These are phyloP conservation scores for Pocillopora meandrina DNA, from an alignment of 92 coral and sea anemone genomes.

Conservation along the genomic window DNA sequence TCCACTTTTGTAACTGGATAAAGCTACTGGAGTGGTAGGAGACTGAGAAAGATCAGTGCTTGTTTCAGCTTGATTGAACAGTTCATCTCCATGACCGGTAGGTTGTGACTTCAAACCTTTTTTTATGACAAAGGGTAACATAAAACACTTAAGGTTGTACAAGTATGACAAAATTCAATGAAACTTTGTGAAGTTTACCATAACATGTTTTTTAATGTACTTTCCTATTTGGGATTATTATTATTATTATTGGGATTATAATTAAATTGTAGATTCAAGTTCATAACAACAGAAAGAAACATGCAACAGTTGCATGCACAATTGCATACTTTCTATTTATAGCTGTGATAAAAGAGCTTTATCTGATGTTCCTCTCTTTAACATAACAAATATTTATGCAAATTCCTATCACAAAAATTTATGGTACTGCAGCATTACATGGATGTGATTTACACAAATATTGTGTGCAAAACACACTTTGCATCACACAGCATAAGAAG, in stretches of 20 bases:
- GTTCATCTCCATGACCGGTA: slow-evolving; percentile 6
- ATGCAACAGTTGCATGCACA: too few relatives aligned
- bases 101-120: slow-evolving; percentile 4
- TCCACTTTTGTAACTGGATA: slow-evolving; percentile 5
- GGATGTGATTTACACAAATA: too few relatives aligned
- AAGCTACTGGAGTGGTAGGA: slow-evolving; percentile 22
- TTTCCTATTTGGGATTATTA: too few relatives aligned
- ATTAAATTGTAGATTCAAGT: too few relatives aligned
- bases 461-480: too few relatives aligned
- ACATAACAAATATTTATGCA: too few relatives aligned
- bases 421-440: too few relatives aligned
- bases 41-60: neutral
- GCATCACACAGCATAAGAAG: too few relatives aligned
- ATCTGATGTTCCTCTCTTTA: too few relatives aligned
- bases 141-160: neutral
- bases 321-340: neutral
- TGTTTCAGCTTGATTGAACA: neutral
- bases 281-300: neutral
- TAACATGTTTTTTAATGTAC: too few relatives aligned
- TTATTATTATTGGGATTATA: too few relatives aligned
- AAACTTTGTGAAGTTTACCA: neutral
- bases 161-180: neutral
- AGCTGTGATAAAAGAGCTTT: neutral
- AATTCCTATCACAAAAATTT: too few relatives aligned
- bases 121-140: neutral